Percentiles rank a stretch among this genome's conserved stretches.
Evolutionary conservation across 2,888 invertebrate genomes (phyloP).

Genomic region (Rhagonycha fulva): DNA sequence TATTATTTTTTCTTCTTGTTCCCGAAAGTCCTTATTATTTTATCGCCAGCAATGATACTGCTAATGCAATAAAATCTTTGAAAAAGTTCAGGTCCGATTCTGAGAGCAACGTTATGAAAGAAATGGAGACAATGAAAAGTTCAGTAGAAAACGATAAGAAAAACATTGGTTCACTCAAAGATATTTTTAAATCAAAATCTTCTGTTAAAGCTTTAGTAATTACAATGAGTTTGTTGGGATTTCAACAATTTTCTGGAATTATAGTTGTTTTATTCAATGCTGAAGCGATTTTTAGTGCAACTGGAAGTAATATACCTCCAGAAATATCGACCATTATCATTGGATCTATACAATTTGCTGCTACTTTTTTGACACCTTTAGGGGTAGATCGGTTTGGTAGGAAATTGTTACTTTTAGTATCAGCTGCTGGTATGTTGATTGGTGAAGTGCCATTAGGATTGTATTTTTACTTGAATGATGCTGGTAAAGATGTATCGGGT

Average conservation of each 20-base stretch:
- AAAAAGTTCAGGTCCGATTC: constrained; percentile 66
- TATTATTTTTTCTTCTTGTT: constrained; percentile 60
- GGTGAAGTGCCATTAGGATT: constrained; percentile 58
- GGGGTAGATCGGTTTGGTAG: constrained; percentile 67
- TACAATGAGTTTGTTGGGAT: not conserved
- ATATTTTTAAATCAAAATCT: constrained; percentile 60
- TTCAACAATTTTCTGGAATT: not conserved
- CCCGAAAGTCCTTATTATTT: constrained; percentile 82
- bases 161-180: constrained; percentile 51
- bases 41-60: constrained; percentile 60
- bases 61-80: constrained; percentile 68
- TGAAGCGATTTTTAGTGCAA: not conserved
- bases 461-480: constrained; percentile 67
- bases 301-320: not conserved
- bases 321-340: not conserved
- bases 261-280: not conserved
- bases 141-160: constrained; percentile 49
- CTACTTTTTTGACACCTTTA: not conserved
- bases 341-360: not conserved
- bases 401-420: constrained; percentile 64
- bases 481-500: constrained; percentile 54
- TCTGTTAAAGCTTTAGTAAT: constrained; percentile 61
- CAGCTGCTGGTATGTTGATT: too few relatives aligned
- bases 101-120: constrained; percentile 64
- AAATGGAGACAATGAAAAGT: constrained; percentile 65